Evolutionary conservation across 1,140 invertebrate genomes (phyloP).

Genomic region (Riptortus pedestris): DNA sequence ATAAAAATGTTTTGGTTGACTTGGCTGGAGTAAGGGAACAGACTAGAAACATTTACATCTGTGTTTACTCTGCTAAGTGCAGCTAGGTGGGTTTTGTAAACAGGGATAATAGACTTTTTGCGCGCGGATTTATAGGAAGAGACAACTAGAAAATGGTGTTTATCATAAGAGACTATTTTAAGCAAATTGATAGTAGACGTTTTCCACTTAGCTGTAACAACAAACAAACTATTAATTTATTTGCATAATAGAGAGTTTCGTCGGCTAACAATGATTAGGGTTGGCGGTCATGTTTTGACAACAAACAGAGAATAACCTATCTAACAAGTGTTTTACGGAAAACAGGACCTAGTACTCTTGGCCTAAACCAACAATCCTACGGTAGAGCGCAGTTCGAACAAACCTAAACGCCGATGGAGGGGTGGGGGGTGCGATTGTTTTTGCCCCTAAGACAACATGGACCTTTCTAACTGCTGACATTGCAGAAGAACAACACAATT

Average conservation of each 20-base stretch:
- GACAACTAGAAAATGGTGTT: too few relatives aligned
- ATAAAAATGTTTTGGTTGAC: too few relatives aligned
- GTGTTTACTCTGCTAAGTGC: too few relatives aligned
- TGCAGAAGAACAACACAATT: background rate
- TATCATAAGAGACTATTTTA: background rate
- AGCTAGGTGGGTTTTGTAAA: too few relatives aligned
- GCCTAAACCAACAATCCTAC: background rate
- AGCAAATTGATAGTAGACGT: background rate
- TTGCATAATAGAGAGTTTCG: slow-evolving; percentile 1
- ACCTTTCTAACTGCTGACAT: background rate
- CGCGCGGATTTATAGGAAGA: background rate
- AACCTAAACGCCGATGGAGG: too few relatives aligned
- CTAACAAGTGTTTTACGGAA: background rate
- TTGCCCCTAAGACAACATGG: background rate
- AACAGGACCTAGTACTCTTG: background rate
- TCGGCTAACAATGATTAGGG: background rate
- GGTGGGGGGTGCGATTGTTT: background rate
- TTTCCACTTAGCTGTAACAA: background rate
- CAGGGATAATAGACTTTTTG: background rate
- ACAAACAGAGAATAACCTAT: background rate
- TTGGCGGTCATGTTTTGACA: background rate
- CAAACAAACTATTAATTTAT: slow-evolving; percentile 12
- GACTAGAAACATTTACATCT: too few relatives aligned
- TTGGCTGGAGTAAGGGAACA: too few relatives aligned
- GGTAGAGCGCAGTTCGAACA: too few relatives aligned